Percentiles rank a stretch among this genome's conserved stretches.
Evolutionary conservation across 2,888 invertebrate species (phyloP).

Genomic region (Cataglyphis cursor): DNA sequence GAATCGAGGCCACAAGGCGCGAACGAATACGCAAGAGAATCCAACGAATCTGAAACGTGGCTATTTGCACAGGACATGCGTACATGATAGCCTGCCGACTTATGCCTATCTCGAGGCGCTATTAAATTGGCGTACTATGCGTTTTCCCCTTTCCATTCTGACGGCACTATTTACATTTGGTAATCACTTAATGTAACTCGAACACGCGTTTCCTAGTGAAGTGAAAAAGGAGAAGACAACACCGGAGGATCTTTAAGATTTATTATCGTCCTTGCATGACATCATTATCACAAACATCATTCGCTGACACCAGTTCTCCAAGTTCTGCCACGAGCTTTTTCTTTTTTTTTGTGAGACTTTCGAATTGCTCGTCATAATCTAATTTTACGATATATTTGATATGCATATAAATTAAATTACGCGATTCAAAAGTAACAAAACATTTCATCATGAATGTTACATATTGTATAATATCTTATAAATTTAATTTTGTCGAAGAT

Average conservation of each 20-base stretch:
- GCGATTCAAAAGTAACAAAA: background rate
- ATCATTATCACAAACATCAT: background rate
- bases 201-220: conserved; percentile 16
- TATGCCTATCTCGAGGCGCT: background rate
- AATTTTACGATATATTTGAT: conserved; percentile 24
- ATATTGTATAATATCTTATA: background rate
- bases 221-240: conserved; percentile 6
- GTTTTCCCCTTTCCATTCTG: conserved; percentile 9
- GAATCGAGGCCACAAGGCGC: conserved; percentile 59
- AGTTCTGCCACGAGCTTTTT: background rate
- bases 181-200: conserved; percentile 14
- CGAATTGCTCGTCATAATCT: background rate
- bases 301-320: background rate
- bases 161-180: background rate
- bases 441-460: background rate
- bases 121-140: background rate
- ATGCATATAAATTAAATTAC: background rate
- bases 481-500: background rate
- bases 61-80: conserved; percentile 31
- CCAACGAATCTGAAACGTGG: conserved; percentile 14
- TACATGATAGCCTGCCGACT: background rate
- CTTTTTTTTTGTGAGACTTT: background rate
- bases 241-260: conserved; percentile 4
- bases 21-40: conserved; percentile 20
- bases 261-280: background rate